phyloP scores from a whole-genome alignment of 2,888 invertebrate species.

The Drepanosiphum platanoidis region DNA sequence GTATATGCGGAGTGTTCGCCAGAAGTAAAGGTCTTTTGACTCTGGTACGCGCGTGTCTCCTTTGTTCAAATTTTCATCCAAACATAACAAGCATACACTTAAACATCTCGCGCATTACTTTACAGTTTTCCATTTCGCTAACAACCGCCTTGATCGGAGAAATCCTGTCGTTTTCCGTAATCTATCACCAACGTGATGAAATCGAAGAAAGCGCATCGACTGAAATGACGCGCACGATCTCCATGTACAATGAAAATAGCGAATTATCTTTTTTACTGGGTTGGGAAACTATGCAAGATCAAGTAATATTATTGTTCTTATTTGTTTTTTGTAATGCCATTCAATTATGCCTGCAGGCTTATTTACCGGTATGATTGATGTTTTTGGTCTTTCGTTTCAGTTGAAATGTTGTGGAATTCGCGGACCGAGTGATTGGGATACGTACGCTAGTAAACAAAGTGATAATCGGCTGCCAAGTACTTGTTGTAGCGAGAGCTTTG shows the following conservation, averaged over 20 bases:
- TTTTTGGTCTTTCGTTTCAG: neutral
- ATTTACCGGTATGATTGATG: too few species aligned
- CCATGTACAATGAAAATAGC: conserved; percentile 8
- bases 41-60: neutral
- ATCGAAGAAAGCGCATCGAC: neutral
- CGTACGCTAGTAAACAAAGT: neutral
- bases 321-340: neutral
- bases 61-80: too few species aligned
- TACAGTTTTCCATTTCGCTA: neutral
- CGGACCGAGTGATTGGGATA: conserved; percentile 1
- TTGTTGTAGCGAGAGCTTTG: neutral
- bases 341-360: neutral
- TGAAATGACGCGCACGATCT: neutral
- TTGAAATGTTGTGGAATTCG: neutral
- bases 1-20: neutral
- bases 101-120: too few species aligned
- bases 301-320: neutral
- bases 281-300: conserved; percentile 1
- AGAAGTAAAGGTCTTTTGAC: neutral
- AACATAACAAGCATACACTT: too few species aligned
- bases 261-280: neutral
- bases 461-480: too few species aligned
- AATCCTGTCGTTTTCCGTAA: neutral
- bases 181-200: neutral
- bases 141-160: neutral